phyloP scores from a whole-genome alignment of 2,888 invertebrate genomes.

The Copidosoma aretas region DNA sequence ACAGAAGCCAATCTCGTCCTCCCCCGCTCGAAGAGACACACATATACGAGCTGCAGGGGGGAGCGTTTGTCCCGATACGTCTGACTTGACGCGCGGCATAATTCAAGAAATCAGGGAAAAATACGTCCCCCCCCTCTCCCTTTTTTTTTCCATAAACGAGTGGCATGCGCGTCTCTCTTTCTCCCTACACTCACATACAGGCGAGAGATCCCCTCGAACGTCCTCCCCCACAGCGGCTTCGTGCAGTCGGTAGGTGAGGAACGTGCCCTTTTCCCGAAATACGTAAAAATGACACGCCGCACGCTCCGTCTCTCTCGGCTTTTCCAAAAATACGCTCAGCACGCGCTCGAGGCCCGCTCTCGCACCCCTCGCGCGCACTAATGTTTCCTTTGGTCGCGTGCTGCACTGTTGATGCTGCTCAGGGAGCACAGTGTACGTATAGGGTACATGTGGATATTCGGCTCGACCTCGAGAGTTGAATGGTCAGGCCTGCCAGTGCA shows the following conservation, averaged over 20 bases:
- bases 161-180: conserved; percentile 9
- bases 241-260: conserved; percentile 40
- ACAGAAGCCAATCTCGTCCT: neutral
- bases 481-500: neutral
- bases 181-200: too few relatives aligned
- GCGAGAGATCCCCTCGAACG: conserved; percentile 25
- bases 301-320: conserved; percentile 18
- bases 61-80: neutral
- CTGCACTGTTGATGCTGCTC: neutral
- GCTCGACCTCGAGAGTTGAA: neutral
- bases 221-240: neutral
- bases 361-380: conserved; percentile 1
- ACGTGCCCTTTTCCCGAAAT: conserved; percentile 55
- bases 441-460: too few relatives aligned
- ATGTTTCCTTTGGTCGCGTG: conserved; percentile 1
- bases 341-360: conserved; percentile 8
- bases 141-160: conserved; percentile 20
- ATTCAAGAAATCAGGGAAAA: conserved; percentile 37
- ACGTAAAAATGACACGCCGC: conserved; percentile 52
- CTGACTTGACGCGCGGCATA: conserved; percentile 33
- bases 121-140: conserved; percentile 7
- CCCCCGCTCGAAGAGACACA: neutral
- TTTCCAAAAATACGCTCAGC: conserved; percentile 53
- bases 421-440: too few relatives aligned
- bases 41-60: neutral